phyloP scores from a whole-genome alignment of 2,797 vertebrate species.

The Falco columbarius region DNA sequence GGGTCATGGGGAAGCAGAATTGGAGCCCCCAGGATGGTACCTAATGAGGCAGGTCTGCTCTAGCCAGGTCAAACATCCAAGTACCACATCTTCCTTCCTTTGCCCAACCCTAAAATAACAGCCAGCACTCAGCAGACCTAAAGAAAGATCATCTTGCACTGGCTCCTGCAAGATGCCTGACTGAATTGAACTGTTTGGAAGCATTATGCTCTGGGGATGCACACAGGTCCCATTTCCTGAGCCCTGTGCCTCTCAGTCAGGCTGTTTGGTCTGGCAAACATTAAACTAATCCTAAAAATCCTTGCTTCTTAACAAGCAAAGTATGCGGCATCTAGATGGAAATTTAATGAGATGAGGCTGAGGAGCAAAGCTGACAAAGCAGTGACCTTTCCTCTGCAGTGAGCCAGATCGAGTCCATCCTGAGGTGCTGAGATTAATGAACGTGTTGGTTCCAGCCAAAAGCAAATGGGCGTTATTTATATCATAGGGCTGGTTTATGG shows the following conservation, averaged over 20 bases:
- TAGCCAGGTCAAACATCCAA: neutral
- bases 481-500: neutral
- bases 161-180: neutral
- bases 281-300: neutral
- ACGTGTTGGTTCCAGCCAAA: neutral
- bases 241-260: neutral
- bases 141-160: neutral
- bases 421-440: neutral
- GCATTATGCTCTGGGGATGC: neutral
- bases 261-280: neutral
- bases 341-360: slow-evolving; percentile 41
- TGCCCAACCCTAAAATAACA: neutral
- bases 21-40: rapidly evolving
- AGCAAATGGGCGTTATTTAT: neutral
- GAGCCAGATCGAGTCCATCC: neutral
- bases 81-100: neutral
- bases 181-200: neutral
- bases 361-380: slow-evolving; percentile 31
- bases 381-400: neutral
- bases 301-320: neutral
- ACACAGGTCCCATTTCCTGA: neutral
- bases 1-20: neutral
- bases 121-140: neutral
- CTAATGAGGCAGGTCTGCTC: neutral
- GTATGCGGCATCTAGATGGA: neutral